Evolutionary conservation across 1,140 invertebrate species (phyloP).

Genomic region (Triops cancriformis): DNA sequence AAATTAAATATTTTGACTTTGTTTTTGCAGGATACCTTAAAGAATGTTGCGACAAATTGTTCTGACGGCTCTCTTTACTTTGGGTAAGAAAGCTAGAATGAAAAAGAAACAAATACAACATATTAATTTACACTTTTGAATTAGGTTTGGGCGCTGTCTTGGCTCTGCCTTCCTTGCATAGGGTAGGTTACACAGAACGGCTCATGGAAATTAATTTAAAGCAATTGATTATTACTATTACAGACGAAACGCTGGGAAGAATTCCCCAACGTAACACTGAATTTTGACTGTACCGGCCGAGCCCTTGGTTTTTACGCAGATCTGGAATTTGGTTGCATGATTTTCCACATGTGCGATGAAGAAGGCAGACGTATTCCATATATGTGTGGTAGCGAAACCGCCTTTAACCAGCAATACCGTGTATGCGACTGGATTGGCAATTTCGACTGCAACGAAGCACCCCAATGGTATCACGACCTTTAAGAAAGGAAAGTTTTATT

Average conservation of each 20-base stretch:
- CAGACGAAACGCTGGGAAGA: constrained; percentile 49
- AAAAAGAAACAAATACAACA: background rate
- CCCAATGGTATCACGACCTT: constrained; percentile 40
- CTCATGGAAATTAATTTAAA: background rate
- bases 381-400: constrained; percentile 51
- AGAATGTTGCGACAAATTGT: constrained; percentile 25
- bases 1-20: background rate
- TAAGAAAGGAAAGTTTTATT: background rate
- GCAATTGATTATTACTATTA: background rate
- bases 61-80: background rate
- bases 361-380: constrained; percentile 52
- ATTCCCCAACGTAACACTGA: constrained; percentile 52
- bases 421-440: constrained; percentile 54
- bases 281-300: constrained; percentile 49
- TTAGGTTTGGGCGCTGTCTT: background rate
- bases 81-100: constrained; percentile 20
- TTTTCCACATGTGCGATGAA: constrained; percentile 56
- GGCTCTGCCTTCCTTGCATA: constrained; percentile 23
- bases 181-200: constrained; percentile 14
- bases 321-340: constrained; percentile 53
- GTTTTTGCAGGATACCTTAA: background rate
- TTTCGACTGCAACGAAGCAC: constrained; percentile 48
- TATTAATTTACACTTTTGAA: background rate
- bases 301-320: constrained; percentile 54
- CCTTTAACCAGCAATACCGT: constrained; percentile 52